phyloP scores from a whole-genome alignment of 2,113 vertebrate species.

The Hemichromis elongatus region DNA sequence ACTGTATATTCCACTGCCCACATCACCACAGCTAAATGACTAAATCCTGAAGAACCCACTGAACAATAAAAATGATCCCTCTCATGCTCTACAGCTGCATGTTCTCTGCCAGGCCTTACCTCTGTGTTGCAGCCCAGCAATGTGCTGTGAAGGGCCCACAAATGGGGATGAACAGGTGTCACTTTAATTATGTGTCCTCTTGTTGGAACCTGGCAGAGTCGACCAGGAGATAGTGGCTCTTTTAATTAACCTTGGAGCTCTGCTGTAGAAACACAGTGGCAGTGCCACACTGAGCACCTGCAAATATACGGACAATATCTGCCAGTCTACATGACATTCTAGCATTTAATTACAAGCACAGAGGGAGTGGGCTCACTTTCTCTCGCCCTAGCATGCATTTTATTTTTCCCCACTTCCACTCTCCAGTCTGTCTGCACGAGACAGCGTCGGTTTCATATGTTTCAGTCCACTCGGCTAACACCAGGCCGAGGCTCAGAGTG shows the following conservation, averaged over 20 bases:
- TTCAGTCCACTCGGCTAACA: neutral
- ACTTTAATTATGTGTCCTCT: conserved; percentile 67
- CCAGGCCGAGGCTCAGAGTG: neutral
- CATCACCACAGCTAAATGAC: conserved; percentile 16
- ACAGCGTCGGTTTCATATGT: conserved; percentile 14
- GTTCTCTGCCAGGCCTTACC: conserved; percentile 23
- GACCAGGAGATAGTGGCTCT: conserved; percentile 32
- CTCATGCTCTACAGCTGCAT: conserved; percentile 16
- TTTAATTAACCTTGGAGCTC: conserved; percentile 67
- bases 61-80: conserved; percentile 39
- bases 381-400: neutral
- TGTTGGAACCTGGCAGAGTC: conserved; percentile 3
- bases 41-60: conserved; percentile 23
- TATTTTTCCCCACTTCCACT: neutral
- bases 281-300: conserved; percentile 10
- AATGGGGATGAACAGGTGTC: conserved; percentile 68
- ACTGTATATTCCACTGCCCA: neutral
- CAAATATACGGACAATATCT: conserved; percentile 46
- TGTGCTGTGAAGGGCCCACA: conserved; percentile 5
- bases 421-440: neutral
- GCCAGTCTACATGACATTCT: conserved; percentile 32
- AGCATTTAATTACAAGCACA: conserved; percentile 62
- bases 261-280: conserved; percentile 45
- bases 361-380: conserved; percentile 2
- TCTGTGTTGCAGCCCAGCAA: neutral